Evolutionary conservation across 1,140 invertebrate species (phyloP).

Genomic region (Caerostris extrusa): DNA sequence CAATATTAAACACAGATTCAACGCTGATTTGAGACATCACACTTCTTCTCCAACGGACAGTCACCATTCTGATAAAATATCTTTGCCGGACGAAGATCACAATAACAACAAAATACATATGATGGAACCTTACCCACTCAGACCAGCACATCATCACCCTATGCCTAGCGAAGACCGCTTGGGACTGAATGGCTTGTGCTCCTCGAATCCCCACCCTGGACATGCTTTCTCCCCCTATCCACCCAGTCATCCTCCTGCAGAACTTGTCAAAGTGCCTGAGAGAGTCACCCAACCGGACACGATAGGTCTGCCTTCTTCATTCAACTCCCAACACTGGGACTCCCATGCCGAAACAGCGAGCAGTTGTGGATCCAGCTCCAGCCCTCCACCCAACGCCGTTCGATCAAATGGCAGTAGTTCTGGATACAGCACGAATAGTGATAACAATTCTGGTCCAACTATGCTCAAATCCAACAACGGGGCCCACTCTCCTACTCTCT

Average conservation of each 20-base stretch:
- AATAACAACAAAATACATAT: slow-evolving; percentile 59
- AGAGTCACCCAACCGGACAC: slow-evolving; percentile 24
- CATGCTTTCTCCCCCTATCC: slow-evolving; percentile 59
- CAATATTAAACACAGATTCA: slow-evolving; percentile 94
- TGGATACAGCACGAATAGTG: slow-evolving; percentile 78
- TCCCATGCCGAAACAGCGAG: slow-evolving; percentile 75
- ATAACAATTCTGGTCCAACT: slow-evolving; percentile 38
- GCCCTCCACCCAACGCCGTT: slow-evolving; percentile 64
- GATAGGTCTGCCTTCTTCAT: not conserved
- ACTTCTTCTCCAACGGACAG: slow-evolving; percentile 58
- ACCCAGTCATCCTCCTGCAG: not conserved
- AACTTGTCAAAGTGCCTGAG: slow-evolving; percentile 74
- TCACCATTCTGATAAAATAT: slow-evolving; percentile 53
- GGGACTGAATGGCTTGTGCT: not conserved
- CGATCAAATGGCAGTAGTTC: slow-evolving; percentile 74
- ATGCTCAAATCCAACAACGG: slow-evolving; percentile 24
- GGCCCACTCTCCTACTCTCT: slow-evolving; percentile 80
- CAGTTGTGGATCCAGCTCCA: slow-evolving; percentile 76
- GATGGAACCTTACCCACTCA: not conserved
- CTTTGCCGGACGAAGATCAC: slow-evolving; percentile 67
- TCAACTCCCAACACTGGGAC: slow-evolving; percentile 57
- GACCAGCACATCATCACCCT: not conserved
- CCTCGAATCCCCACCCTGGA: slow-evolving; percentile 28
- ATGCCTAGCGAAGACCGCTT: not conserved
- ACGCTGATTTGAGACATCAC: slow-evolving; percentile 80